Evolutionary conservation across 2,888 invertebrate genomes (phyloP).

Genomic region (Synanthedon formicaeformis): DNA sequence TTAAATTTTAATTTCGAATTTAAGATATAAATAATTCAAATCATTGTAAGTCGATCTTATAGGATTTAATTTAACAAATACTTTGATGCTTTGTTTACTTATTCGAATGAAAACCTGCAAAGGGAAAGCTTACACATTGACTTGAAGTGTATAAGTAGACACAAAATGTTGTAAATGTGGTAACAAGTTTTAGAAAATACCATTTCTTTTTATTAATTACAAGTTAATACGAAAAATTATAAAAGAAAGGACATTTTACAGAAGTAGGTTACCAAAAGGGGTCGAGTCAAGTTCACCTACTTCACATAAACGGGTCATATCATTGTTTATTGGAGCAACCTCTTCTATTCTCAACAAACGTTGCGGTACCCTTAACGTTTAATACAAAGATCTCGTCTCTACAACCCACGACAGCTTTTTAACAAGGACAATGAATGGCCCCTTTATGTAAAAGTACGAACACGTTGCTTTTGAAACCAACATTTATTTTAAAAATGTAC

Average conservation of each 20-base stretch:
- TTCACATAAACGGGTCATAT: conserved; percentile 17
- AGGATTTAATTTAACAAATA: too few relatives aligned
- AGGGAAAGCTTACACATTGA: too few relatives aligned
- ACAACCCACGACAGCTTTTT: not conserved
- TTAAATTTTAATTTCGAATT: too few relatives aligned
- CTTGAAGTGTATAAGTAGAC: too few relatives aligned
- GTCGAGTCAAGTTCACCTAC: conserved; percentile 29
- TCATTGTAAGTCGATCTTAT: too few relatives aligned
- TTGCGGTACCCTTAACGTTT: not conserved
- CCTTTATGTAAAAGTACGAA: conserved; percentile 3
- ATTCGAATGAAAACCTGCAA: too few relatives aligned
- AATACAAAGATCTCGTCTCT: not conserved
- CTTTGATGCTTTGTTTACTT: too few relatives aligned
- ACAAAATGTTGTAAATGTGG: too few relatives aligned
- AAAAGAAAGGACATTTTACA: not conserved
- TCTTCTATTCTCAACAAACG: not conserved
- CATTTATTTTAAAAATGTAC: too few relatives aligned
- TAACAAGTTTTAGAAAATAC: too few relatives aligned
- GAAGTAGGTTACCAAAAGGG: not conserved
- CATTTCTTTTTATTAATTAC: conserved; percentile 26
- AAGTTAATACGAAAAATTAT: conserved; percentile 24
- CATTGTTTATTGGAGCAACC: conserved; percentile 27
- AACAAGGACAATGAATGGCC: too few relatives aligned
- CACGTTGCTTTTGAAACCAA: not conserved
- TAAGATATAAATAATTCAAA: too few relatives aligned